Base-by-base conservation (phyloP, 2,113 vertebrate genomes). In the Xenopus tropicalis region DNA sequence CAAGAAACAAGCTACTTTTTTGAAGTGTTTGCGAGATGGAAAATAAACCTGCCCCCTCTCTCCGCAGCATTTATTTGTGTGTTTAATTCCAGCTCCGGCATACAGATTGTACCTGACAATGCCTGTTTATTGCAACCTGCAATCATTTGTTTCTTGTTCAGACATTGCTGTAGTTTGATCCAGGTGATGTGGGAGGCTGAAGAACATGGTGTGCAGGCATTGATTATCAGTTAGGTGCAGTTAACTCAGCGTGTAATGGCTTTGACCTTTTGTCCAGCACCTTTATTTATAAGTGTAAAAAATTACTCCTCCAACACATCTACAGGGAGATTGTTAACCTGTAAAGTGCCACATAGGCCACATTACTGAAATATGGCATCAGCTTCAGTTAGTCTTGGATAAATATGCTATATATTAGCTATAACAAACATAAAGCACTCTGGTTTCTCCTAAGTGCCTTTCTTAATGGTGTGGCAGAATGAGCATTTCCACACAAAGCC, bases 21-120 rank as follows among this genome's bases (percentile, higher is more conserved):
- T 37, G 29, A 37, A 37, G 3, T 37, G 29, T 37, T 37, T 37
- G 10, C 10, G 29, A 37, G 29, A 37, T 19, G 21, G 19, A 65
- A 43, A 65, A 65, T 19, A 65, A 65, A 65, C 25, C 37, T 11
- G 37, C 19, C n/a, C 1, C 37, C 14, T 14, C 6, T 7, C 29
- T 37, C 29, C 44, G 62, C 29, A 20, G 20, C 62, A 21, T 43
- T 10, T 7, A 65, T 65, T 65, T n/a, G n/a, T 37, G 20, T 65
- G 42, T 65, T 65, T 65, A 43, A 44, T 65, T 65, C 43, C 62
- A 29, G 21, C 29, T 20, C 44, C 62, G 43, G 37, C 62, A n/a
- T 6, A 37, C 4, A n/a, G n/a, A 29, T 65, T 65, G 37, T 44
- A 4, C 19, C 62, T 42, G 21, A 37, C 62, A 65, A 20, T 20